These are phyloP conservation scores for Apus apus DNA, from an alignment of 2,113 vertebrate species.

Conservation along the genomic window DNA sequence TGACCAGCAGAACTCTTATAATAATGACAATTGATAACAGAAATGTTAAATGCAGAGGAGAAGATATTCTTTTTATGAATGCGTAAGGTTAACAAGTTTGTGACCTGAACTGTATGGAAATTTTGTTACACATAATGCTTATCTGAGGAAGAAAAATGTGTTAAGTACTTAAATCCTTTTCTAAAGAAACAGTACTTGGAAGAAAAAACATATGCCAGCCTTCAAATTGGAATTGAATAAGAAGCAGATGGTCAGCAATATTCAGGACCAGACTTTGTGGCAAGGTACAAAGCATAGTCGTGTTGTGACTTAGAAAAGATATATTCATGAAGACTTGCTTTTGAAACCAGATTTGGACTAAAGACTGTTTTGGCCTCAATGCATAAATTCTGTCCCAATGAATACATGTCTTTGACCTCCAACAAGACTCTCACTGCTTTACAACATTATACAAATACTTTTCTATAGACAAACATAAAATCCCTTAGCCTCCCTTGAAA, in stretches of 20 bases:
- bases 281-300: background rate
- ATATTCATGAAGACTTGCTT: background rate
- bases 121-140: constrained; percentile 14
- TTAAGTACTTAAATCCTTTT: constrained; percentile 11
- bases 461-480: background rate
- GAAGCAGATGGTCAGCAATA: background rate
- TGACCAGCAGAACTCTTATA: constrained; percentile 29
- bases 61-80: constrained; percentile 13
- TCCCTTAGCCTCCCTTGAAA: background rate
- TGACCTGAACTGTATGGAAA: constrained; percentile 34
- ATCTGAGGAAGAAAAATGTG: constrained; percentile 10
- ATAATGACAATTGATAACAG: constrained; percentile 36
- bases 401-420: constrained; percentile 22
- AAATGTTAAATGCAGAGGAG: constrained; percentile 31
- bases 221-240: constrained; percentile 14
- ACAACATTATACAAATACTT: background rate
- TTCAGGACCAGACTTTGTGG: background rate
- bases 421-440: constrained; percentile 4
- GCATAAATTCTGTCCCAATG: constrained; percentile 25
- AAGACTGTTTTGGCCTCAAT: background rate
- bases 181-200: constrained; percentile 21
- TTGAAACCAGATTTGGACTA: constrained; percentile 6
- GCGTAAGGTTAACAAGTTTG: constrained; percentile 43
- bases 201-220: background rate
- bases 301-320: background rate